Evolutionary conservation across 1,140 invertebrate genomes (phyloP), one percentile per base, ranked within the genome.

Genomic region (Carposina sasakii): DNA sequence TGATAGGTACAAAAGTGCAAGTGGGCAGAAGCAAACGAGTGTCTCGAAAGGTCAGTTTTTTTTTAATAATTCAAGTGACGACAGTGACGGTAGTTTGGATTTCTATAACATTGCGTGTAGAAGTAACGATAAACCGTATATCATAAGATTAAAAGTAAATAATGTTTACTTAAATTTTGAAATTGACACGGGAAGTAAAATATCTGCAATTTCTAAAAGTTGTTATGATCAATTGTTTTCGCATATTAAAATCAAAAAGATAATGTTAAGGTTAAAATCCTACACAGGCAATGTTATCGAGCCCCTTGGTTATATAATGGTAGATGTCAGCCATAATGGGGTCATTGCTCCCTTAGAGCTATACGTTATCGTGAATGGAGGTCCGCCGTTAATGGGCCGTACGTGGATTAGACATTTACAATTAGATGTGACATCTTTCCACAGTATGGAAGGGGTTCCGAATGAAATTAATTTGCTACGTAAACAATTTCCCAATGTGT

Each of bases 341-440:
- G 12, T 24, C 24, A 15, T 20, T 15, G 21, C 37, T 15, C 26
- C n/a, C 21, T 21, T 49, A 12, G 31, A 54, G 36, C 39, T 60
- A 21, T 60, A 22, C 40, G 37, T 63, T 10, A 48, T 63, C 39
- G 39, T 53, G 45, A 54, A 52, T 16, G 56, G 56, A 1, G 48
- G 56, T 2, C 52, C 51, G 2, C 60, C 60, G 16, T 48, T 62
- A 23, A 12, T 59, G n/a, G 60, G 53, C 9, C 44, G 59, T 6
- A 28, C 36, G 3, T 52, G 59, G 54, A 34, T 54, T 37, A 51
- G 51, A 22, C 16, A 21, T 3, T 45, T 58, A 43, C 40, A 54
- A 5, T 44, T 33, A 17, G 30, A 9, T 24, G 30, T 48, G 9
- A 41, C 4, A n/a, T 31, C 20, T 39, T 50, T 42, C 43, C 33